Conservation (phyloP, 2,113 vertebrate genomes). For the Struthidea cinerea region DNA sequence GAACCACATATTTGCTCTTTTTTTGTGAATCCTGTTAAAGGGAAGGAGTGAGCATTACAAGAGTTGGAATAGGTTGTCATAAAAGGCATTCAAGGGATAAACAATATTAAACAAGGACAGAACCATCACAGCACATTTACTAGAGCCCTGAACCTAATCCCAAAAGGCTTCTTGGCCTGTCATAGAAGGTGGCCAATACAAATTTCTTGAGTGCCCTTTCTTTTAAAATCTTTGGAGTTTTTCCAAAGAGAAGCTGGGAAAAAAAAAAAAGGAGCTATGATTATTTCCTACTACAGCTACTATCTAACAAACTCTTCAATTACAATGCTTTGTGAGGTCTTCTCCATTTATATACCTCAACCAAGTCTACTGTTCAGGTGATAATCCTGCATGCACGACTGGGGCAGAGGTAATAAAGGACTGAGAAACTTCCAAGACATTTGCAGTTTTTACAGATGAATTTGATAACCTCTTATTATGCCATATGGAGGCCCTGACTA, state of each 20-base stretch:
- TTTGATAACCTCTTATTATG: background rate
- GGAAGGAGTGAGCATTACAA: background rate
- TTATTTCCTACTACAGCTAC: background rate
- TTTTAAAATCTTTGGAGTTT: background rate
- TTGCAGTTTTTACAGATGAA: background rate
- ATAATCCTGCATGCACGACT: background rate
- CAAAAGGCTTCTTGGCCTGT: background rate
- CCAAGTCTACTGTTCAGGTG: background rate
- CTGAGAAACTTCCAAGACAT: background rate
- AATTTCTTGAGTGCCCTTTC: background rate
- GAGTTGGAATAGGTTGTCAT: background rate
- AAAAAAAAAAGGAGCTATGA: background rate
- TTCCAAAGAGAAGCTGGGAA: background rate
- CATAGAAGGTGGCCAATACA: background rate
- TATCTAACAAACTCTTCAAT: background rate
- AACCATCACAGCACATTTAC: background rate
- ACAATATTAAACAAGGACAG: background rate
- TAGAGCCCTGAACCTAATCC: background rate
- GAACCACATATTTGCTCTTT: background rate
- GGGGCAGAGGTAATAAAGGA: background rate
- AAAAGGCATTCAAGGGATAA: background rate
- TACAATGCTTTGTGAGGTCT: background rate
- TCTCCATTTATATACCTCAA: background rate
- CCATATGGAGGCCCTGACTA: background rate
- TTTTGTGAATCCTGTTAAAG: background rate